A percentile compares a stretch with the other conserved stretches of the same genome.
Evolutionary conservation across 2,797 vertebrate species (phyloP).

Genomic region (Poliocrania exsul): DNA sequence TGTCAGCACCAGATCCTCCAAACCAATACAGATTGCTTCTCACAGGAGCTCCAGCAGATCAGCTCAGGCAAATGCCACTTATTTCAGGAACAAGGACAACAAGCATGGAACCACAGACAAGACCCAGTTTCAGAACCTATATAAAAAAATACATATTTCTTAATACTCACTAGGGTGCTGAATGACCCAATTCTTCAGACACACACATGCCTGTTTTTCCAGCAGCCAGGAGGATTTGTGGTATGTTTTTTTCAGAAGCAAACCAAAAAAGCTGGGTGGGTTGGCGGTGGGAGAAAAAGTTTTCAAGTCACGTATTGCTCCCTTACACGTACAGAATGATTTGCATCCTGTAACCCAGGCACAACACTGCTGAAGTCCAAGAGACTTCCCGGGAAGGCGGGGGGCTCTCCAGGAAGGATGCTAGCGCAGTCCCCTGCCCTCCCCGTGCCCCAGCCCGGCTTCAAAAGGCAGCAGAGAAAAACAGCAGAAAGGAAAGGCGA

Average conservation of each 20-base stretch:
- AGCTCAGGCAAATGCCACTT: not conserved
- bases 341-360: not conserved
- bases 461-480: not conserved
- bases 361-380: not conserved
- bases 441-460: not conserved
- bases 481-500: not conserved
- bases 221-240: fast-evolving
- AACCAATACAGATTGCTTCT: not conserved
- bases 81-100: constrained; percentile 42
- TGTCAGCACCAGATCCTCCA: fast-evolving
- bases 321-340: not conserved
- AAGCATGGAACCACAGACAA: not conserved
- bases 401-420: not conserved
- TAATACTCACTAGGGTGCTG: not conserved
- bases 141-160: constrained; percentile 20
- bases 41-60: not conserved
- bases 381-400: not conserved
- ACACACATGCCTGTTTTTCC: not conserved
- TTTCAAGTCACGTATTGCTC: not conserved
- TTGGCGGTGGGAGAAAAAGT: not conserved
- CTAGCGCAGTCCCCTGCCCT: not conserved
- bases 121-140: constrained; percentile 28
- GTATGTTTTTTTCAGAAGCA: not conserved
- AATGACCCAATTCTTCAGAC: not conserved
- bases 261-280: not conserved